Base-by-base conservation (phyloP, 2,888 invertebrate genomes). In the Leptinotarsa peninsularis region DNA sequence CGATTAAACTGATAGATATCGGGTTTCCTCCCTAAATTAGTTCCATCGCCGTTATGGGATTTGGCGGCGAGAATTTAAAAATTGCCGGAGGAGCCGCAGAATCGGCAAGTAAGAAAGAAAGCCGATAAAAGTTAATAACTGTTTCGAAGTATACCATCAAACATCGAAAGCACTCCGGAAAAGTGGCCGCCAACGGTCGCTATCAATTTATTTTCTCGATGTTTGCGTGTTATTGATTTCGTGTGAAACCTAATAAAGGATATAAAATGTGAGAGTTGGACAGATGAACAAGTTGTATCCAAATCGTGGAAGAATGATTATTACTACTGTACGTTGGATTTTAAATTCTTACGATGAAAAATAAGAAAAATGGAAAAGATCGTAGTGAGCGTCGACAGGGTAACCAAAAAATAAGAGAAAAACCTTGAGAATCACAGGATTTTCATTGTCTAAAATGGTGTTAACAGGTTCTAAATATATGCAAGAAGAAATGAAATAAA, bases 61-160 rank as follows among this genome's bases (percentile, higher is more conserved):
- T 70, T 49, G 70, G 70, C 63, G 43, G 60, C 63, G 66, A 54
- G 69, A 66, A 70, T 72, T 75, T 68, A 58, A 72, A 71, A 75
- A 72, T 58, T 75, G 54, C 56, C 71, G 60, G 52, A 33, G 60
- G 50, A 56, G 49, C 49, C 27, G 17, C 49, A 58, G 52, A 56
- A 73, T 69, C 66, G 67, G 66, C 63, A 67, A 58, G 66, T 49
- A 63, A 68, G 58, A 70, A 60, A 67, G 54, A 18, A 67, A 66
- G 66, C 68, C 75, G 72, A 75, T 75, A 72, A 75, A 71, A 75
- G 72, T 75, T 75, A 71, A 75, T 67, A 75, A 71, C 75, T 71
- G 67, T 63, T 68, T 52, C 67, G 10, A 72, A 72, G 72, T 74
- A 69, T 66, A 66, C 74, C 50, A 49, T 52, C 60, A 54, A 73